Evolutionary conservation across 2,797 vertebrate species (phyloP).

Genomic region (Hemibagrus guttatus): DNA sequence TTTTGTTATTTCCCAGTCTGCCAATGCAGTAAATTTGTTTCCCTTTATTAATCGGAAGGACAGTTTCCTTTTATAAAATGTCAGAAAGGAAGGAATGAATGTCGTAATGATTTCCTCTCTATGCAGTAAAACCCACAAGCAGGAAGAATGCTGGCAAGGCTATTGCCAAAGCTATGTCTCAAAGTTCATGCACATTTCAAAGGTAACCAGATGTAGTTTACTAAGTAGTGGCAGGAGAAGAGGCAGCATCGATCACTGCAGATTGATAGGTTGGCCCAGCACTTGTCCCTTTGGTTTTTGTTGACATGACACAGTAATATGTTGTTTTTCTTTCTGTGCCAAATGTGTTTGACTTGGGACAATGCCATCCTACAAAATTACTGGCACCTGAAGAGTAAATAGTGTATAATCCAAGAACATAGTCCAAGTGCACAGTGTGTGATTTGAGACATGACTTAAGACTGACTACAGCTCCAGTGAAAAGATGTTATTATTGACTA

Average conservation of each 20-base stretch:
- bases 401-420: background rate
- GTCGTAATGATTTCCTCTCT: background rate
- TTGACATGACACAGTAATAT: background rate
- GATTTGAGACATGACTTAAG: slow-evolving; percentile 4
- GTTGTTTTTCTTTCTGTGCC: background rate
- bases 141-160: background rate
- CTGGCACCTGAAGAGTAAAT: background rate
- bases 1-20: background rate
- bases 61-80: background rate
- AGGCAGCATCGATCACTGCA: background rate
- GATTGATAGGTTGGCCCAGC: background rate
- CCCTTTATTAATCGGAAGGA: background rate
- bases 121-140: slow-evolving; percentile 1
- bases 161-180: background rate
- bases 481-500: slow-evolving; percentile 13
- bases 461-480: background rate
- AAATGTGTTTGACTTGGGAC: background rate
- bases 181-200: background rate
- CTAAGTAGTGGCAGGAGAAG: background rate
- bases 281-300: background rate
- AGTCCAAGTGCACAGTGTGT: background rate
- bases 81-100: background rate
- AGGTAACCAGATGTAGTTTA: background rate
- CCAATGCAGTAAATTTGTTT: background rate
- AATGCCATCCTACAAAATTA: background rate